phyloP scores from a whole-genome alignment of 2,113 vertebrate species.

The Chaetops frenatus region DNA sequence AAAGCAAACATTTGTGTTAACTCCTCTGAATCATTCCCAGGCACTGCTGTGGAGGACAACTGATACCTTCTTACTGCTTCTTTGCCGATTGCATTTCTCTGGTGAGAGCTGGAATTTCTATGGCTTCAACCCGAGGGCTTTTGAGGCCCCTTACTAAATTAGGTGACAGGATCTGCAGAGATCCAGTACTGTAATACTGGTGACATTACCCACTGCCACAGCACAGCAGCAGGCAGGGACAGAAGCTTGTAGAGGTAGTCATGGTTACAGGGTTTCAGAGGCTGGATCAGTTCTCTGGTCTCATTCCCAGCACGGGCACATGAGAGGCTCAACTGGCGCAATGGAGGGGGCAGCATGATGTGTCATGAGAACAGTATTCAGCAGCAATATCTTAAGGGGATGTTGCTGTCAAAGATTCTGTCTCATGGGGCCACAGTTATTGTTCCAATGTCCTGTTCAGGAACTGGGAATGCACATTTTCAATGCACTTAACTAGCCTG shows the following conservation, averaged over 20 bases:
- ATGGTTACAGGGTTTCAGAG: neutral
- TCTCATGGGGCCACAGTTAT: neutral
- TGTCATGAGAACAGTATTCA: neutral
- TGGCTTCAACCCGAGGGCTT: neutral
- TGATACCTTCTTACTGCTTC: neutral
- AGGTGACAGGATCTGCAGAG: neutral
- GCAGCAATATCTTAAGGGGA: neutral
- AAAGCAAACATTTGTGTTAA: neutral
- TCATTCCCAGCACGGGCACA: accelerated
- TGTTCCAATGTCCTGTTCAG: neutral
- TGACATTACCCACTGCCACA: neutral
- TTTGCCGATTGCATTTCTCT: neutral
- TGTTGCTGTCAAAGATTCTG: neutral
- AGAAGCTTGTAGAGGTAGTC: neutral
- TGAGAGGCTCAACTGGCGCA: neutral
- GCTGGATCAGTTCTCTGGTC: neutral
- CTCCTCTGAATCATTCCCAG: neutral
- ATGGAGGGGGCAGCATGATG: neutral
- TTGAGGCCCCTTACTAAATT: neutral
- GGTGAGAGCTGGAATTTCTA: neutral
- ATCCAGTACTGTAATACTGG: accelerated
- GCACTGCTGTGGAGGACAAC: neutral
- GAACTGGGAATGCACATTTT: neutral
- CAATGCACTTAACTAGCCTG: neutral
- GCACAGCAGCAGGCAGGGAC: neutral